Evolutionary conservation across 1,140 invertebrate species (phyloP).

Genomic region (Medauroidea extradentata): DNA sequence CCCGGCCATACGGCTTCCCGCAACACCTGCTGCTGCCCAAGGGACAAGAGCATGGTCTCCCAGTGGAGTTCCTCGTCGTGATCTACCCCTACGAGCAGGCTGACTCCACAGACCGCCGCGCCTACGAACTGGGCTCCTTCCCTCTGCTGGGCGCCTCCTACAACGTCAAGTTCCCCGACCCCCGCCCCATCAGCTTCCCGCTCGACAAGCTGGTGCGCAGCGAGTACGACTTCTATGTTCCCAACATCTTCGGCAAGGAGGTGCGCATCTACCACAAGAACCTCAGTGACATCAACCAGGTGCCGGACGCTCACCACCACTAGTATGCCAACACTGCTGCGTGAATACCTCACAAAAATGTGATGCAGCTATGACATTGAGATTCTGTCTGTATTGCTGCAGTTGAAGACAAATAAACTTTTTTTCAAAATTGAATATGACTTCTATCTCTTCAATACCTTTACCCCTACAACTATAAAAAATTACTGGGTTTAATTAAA

Average conservation of each 20-base stretch:
- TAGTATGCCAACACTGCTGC: background rate
- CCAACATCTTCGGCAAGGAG: slow-evolving; percentile 16
- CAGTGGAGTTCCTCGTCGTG: slow-evolving; percentile 54
- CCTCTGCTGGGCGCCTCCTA: slow-evolving; percentile 24
- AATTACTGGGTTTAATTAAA: too few relatives aligned
- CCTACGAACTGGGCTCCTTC: slow-evolving; percentile 32
- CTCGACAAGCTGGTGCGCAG: slow-evolving; percentile 50
- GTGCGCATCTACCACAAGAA: slow-evolving; percentile 20
- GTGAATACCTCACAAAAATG: background rate
- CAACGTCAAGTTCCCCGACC: slow-evolving; percentile 41
- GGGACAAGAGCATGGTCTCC: slow-evolving; percentile 57
- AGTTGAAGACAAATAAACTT: background rate
- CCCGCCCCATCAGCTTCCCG: slow-evolving; percentile 60
- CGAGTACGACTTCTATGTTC: background rate
- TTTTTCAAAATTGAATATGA: background rate
- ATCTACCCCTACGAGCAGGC: slow-evolving; percentile 39
- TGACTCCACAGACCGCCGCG: slow-evolving; percentile 28
- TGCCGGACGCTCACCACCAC: background rate
- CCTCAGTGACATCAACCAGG: slow-evolving; percentile 8
- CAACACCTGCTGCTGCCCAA: slow-evolving; percentile 60
- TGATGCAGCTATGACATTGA: background rate
- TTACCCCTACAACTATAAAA: too few relatives aligned
- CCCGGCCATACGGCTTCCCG: slow-evolving; percentile 52
- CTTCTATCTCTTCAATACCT: too few relatives aligned
- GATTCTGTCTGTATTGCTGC: background rate